These are phyloP conservation scores for Cybosia mesomella DNA, from an alignment of 2,888 invertebrate species.

Conservation along the genomic window DNA sequence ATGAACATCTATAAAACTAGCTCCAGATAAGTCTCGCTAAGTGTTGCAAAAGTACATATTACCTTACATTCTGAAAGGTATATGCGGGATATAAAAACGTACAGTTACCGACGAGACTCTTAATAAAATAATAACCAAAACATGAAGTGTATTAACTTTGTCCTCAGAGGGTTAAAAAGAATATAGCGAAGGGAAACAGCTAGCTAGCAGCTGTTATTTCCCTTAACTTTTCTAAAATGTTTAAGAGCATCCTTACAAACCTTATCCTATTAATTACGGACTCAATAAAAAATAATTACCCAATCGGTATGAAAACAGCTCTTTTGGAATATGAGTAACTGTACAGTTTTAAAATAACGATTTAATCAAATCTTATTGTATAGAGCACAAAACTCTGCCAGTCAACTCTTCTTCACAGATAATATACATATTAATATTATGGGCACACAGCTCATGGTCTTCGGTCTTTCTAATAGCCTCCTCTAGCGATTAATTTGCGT, in stretches of 20 bases:
- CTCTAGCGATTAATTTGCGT: background rate
- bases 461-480: background rate
- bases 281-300: too few relatives aligned
- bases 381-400: background rate
- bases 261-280: too few relatives aligned
- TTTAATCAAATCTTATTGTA: background rate
- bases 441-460: background rate
- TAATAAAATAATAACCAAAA: background rate
- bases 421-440: background rate
- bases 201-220: too few relatives aligned
- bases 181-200: too few relatives aligned
- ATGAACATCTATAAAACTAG: constrained; percentile 16
- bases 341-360: too few relatives aligned
- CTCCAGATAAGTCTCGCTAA: constrained; percentile 17
- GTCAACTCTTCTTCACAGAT: background rate
- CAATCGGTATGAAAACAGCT: too few relatives aligned
- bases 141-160: background rate
- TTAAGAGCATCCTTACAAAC: too few relatives aligned
- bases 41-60: constrained; percentile 14
- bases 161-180: background rate
- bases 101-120: background rate
- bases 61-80: constrained; percentile 27
- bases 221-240: too few relatives aligned
- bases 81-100: constrained; percentile 31
- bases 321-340: too few relatives aligned